A percentile compares a stretch with the other conserved stretches of the same genome.
These are phyloP conservation scores for Callocephalon fimbriatum DNA, from an alignment of 2,113 vertebrate species.

Conservation along the genomic window DNA sequence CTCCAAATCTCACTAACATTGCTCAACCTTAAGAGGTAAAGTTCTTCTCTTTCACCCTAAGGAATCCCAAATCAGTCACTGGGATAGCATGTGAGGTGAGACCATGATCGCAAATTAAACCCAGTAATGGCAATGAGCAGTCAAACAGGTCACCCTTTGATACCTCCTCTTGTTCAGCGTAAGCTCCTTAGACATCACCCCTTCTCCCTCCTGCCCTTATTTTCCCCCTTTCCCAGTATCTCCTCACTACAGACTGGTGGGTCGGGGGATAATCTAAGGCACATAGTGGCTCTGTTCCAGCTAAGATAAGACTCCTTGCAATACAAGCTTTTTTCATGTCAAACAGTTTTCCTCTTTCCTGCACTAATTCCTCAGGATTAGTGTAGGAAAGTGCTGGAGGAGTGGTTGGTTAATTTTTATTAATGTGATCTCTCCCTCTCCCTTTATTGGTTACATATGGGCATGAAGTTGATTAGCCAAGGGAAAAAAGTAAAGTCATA, in stretches of 20 bases:
- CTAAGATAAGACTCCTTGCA: background rate
- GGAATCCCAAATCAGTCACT: background rate
- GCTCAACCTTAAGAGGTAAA: background rate
- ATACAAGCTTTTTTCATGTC: background rate
- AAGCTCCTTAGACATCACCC: background rate
- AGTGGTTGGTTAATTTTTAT: background rate
- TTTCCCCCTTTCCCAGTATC: background rate
- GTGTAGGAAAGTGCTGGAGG: background rate
- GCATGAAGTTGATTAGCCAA: background rate
- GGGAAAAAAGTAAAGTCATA: conserved; percentile 53
- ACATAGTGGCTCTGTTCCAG: background rate
- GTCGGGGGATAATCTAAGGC: background rate
- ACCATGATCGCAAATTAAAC: background rate
- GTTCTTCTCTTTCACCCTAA: background rate
- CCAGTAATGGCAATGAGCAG: background rate
- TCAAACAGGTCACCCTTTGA: background rate
- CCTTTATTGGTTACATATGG: background rate
- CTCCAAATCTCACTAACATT: background rate
- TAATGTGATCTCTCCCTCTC: background rate
- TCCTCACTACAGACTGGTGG: background rate
- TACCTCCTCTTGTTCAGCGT: background rate
- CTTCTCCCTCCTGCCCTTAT: background rate
- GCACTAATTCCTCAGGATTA: background rate
- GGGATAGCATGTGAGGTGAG: background rate
- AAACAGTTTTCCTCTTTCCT: background rate